Evolutionary conservation across 64 coral and sea anemone genomes (phyloP).

Genomic region (Actinia tenebrosa): DNA sequence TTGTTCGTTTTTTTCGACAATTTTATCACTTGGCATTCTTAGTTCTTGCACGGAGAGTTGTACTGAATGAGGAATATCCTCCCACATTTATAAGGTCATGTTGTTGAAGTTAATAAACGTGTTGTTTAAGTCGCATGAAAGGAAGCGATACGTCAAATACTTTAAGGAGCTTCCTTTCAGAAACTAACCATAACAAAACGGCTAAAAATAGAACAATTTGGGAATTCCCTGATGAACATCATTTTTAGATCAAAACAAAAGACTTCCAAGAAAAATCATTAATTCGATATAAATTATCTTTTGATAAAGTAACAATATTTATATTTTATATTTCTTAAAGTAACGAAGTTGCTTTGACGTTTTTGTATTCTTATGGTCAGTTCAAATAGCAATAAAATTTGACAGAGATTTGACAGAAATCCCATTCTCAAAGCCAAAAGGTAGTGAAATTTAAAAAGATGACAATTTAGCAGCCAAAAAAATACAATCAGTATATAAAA

Average conservation of each 20-base stretch:
- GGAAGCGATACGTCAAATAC: not conserved
- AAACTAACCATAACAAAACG: not conserved
- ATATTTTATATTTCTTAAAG: no score
- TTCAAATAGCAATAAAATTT: no score
- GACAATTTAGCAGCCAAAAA: no score
- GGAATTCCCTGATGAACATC: not conserved
- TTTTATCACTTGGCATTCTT: not conserved
- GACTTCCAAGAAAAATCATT: not conserved
- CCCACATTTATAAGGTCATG: not conserved
- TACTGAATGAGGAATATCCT: not conserved
- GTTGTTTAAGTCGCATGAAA: not conserved
- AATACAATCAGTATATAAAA: no score
- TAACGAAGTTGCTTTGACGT: no score
- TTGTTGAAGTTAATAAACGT: no score
- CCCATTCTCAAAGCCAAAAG: no score
- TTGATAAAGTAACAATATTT: not conserved
- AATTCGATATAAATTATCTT: not conserved
- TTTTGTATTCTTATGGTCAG: no score
- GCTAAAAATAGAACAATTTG: not conserved
- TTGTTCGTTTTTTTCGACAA: not conserved
- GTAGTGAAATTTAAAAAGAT: no score
- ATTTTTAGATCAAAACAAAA: not conserved
- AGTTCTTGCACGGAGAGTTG: not conserved
- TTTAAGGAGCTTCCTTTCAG: not conserved
- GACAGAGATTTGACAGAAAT: no score